phyloP scores from a whole-genome alignment of 2,888 invertebrate genomes.

The Cerastoderma edule region DNA sequence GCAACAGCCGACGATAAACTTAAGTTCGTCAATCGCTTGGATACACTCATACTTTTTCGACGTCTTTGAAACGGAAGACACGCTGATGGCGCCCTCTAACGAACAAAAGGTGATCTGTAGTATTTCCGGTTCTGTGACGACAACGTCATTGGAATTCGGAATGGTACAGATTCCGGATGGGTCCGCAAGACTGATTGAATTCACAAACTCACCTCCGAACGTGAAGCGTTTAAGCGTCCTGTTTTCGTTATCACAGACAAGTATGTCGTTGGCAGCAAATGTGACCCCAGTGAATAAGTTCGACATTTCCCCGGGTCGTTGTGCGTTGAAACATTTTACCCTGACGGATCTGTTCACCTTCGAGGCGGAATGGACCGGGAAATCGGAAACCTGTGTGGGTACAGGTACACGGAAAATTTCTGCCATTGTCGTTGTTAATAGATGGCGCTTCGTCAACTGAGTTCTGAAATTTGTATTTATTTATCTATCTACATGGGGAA shows the following conservation, averaged over 20 bases:
- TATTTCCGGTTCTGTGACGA: slow-evolving; percentile 61
- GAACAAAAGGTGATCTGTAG: slow-evolving; percentile 59
- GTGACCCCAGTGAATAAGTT: slow-evolving; percentile 63
- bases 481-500: too few relatives aligned
- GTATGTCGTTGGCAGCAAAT: slow-evolving; percentile 30
- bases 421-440: too few relatives aligned
- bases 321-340: slow-evolving; percentile 46
- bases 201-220: slow-evolving; percentile 46
- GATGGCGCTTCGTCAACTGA: too few relatives aligned
- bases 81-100: slow-evolving; percentile 41
- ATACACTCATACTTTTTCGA: slow-evolving; percentile 64
- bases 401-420: slow-evolving; percentile 38
- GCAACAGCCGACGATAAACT: slow-evolving; percentile 63
- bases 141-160: slow-evolving; percentile 50
- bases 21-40: slow-evolving; percentile 52
- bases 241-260: slow-evolving; percentile 66
- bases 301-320: slow-evolving; percentile 48
- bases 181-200: slow-evolving; percentile 53
- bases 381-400: slow-evolving; percentile 44
- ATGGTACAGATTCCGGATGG: slow-evolving; percentile 62
- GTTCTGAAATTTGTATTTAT: too few relatives aligned
- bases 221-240: slow-evolving; percentile 61
- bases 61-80: slow-evolving; percentile 55
- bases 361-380: slow-evolving; percentile 29
- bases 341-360: slow-evolving; percentile 2